phyloP scores from a whole-genome alignment of 2,888 invertebrate species.

The Lobophora halterata region DNA sequence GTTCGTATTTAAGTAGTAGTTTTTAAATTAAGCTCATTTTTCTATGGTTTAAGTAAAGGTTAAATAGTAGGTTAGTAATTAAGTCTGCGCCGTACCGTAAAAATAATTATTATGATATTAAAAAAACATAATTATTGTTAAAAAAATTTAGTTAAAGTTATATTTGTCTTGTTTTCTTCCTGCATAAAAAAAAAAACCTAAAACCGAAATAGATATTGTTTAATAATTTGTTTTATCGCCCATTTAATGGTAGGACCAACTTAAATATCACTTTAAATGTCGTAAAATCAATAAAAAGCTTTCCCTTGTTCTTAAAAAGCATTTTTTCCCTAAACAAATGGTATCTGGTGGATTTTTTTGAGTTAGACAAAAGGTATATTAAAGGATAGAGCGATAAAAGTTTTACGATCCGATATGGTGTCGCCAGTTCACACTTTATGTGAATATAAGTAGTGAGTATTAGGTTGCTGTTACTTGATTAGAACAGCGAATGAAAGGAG shows the following conservation, averaged over 20 bases:
- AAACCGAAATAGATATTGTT: conserved; percentile 3
- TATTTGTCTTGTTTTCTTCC: no score
- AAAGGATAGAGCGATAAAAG: conserved; percentile 71
- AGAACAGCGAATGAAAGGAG: conserved; percentile 18
- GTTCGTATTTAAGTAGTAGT: no score
- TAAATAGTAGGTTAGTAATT: no score
- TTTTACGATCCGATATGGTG: conserved; percentile 69
- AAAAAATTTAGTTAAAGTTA: no score
- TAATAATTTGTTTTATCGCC: conserved; percentile 19
- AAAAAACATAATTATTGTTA: no score
- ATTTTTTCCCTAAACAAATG: conserved; percentile 20
- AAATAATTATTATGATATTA: neutral
- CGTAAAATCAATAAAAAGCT: conserved; percentile 27
- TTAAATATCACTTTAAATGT: conserved; percentile 25
- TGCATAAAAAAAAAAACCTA: no score
- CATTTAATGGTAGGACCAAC: conserved; percentile 9
- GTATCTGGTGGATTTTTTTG: conserved; percentile 23
- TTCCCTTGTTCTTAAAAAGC: conserved; percentile 23
- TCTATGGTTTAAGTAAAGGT: no score
- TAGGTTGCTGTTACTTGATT: conserved; percentile 27
- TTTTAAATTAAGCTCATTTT: no score
- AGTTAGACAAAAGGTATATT: conserved; percentile 32
- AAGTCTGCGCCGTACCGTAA: no score
- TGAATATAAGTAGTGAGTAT: conserved; percentile 39
- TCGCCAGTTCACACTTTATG: conserved; percentile 52